Conservation (phyloP, 2,113 vertebrate genomes). For the Dicerorhinus sumatrensis region DNA sequence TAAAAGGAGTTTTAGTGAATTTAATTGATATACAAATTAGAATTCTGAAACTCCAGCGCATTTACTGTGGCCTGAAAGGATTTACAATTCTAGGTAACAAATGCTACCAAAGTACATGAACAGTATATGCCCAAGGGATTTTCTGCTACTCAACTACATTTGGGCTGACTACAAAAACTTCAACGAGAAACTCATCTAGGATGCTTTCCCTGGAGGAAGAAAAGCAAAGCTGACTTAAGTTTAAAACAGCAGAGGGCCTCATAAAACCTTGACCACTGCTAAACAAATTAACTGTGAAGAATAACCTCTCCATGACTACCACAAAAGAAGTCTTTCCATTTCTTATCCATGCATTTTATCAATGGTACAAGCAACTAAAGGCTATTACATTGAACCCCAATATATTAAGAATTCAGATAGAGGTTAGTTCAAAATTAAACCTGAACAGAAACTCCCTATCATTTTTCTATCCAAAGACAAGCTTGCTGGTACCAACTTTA, state of each 20-base stretch:
- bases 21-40: conserved; percentile 44
- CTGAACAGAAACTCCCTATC: neutral
- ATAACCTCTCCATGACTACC: neutral
- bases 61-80: conserved; percentile 41
- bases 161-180: conserved; percentile 49
- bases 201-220: conserved; percentile 34
- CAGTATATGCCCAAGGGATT: conserved; percentile 2
- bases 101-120: neutral
- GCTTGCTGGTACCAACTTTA: neutral
- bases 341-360: conserved; percentile 41
- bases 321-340: conserved; percentile 19
- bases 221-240: conserved; percentile 28
- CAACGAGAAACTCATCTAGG: neutral
- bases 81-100: conserved; percentile 57
- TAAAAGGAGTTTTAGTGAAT: neutral
- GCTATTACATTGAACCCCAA: neutral
- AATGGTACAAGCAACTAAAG: neutral
- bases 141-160: conserved; percentile 37
- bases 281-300: conserved; percentile 40
- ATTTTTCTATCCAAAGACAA: conserved; percentile 50
- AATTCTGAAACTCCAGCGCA: neutral
- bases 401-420: conserved; percentile 45
- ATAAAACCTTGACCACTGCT: conserved; percentile 12
- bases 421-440: conserved; percentile 4
- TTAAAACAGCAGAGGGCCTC: conserved; percentile 12